Conservation (phyloP, 2,113 vertebrate species). For the Syrmaticus mikado region DNA sequence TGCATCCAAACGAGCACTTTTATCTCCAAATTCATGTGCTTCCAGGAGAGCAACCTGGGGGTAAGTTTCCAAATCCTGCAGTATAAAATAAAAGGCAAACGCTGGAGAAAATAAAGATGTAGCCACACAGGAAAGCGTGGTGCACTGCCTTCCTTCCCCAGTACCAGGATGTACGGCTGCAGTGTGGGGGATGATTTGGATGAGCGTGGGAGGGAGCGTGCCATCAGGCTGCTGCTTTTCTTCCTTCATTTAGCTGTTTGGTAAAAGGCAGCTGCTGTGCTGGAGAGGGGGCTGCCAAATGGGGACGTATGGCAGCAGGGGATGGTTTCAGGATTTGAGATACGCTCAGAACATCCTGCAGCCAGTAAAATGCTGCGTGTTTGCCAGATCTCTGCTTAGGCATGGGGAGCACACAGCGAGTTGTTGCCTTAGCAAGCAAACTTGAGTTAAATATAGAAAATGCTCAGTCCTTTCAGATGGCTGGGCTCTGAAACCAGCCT, state of each 20-base stretch:
- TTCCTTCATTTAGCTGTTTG: neutral
- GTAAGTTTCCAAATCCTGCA: neutral
- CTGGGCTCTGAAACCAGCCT: neutral
- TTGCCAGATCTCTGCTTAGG: neutral
- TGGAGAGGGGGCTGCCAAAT: neutral
- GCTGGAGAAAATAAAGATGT: neutral
- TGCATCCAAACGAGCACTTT: neutral
- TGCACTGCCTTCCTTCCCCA: neutral
- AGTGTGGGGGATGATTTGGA: fast-evolving
- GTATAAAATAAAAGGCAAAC: neutral
- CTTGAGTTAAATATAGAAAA: neutral
- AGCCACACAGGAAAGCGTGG: fast-evolving
- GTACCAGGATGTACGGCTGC: fast-evolving
- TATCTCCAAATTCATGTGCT: neutral
- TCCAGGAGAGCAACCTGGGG: neutral
- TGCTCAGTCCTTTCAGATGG: neutral
- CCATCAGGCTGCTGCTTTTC: neutral
- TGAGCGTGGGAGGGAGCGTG: neutral
- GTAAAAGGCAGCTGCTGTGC: neutral
- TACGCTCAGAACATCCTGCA: neutral
- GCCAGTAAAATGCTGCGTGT: fast-evolving
- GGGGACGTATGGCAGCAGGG: neutral
- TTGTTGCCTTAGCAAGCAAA: neutral
- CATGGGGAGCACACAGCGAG: neutral
- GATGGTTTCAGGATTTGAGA: neutral